Evolutionary conservation across 2,888 invertebrate genomes (phyloP).

Genomic region (Drosophila aldrichi): DNA sequence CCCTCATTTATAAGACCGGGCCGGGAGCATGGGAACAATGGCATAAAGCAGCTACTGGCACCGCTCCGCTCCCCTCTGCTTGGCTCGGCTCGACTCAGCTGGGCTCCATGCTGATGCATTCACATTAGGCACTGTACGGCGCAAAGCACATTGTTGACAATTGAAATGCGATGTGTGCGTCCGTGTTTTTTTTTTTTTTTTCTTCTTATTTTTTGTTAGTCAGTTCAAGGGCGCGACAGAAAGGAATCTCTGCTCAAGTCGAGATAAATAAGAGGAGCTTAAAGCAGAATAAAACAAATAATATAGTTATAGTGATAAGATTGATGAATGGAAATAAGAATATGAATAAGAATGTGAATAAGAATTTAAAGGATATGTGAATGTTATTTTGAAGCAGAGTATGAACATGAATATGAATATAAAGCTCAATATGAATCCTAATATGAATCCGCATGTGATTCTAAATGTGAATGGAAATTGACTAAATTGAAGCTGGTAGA

Average conservation of each 20-base stretch:
- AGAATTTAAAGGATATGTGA: too few relatives aligned
- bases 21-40: constrained; percentile 29
- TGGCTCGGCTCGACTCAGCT: neutral
- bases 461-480: neutral
- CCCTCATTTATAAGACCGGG: constrained; percentile 13
- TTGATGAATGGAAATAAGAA: too few relatives aligned
- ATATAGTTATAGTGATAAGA: too few relatives aligned
- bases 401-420: too few relatives aligned
- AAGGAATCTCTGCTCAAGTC: neutral
- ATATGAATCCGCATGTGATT: too few relatives aligned
- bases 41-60: constrained; percentile 44
- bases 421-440: too few relatives aligned
- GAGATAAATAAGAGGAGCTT: neutral
- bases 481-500: too few relatives aligned
- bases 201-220: constrained; percentile 11
- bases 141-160: constrained; percentile 63
- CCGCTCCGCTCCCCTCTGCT: neutral
- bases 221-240: constrained; percentile 36
- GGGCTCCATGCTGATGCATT: constrained; percentile 58
- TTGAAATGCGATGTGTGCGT: constrained; percentile 64
- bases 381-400: too few relatives aligned
- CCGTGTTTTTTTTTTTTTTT: constrained; percentile 40
- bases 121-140: constrained; percentile 54
- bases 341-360: neutral
- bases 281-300: too few relatives aligned